Base-by-base conservation (phyloP, 2,888 invertebrate species). In the Corbicula japonica region DNA sequence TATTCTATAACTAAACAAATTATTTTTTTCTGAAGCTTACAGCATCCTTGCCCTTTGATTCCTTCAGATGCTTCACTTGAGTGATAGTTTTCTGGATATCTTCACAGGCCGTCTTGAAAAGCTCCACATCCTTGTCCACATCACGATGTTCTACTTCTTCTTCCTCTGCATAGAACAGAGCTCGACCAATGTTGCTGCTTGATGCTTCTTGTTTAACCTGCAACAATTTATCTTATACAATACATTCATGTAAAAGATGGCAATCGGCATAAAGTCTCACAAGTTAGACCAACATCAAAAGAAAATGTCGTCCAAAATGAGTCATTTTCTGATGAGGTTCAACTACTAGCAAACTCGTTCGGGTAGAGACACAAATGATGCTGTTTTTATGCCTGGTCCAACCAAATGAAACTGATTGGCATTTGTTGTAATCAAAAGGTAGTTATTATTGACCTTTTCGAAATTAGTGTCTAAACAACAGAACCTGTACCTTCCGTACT, bases 31-130 rank as follows among this genome's bases (percentile, higher is more conserved):
- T n/a, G n/a, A n/a, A n/a, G n/a, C 71, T 46, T 78, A 82, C 82
- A 41, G 46, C 52, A 66, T 75, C 65, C 61, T 73, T 76, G 21
- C 56, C 76, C 63, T 79, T 71, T 10, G 74, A 41, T 34, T 87
- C 84, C 69, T 91, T 92, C 48, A 91, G 77, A 38, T 79, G 73
- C 34, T 87, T 86, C 15, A 97, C 96, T 88, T 96, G 96, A 56
- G 94, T 94, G 93, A 97, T 95, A 18, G 96, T 93, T 79, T 95
- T 94, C 58, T 96, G 95, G 46, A 97, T 95, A 84, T 96, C 95
- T 77, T 95, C 95, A 91, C 97, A 97, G 30, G 96, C 95, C 75
- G 95, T 95, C 85, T 95, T 95, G 90, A 96, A 97, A 28, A 95
- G 94, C 79, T 94, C 93, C 1, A 96, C 95, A 94, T 97, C 97